Conservation (phyloP, 2,888 invertebrate species). For the Fragum whitleyi region DNA sequence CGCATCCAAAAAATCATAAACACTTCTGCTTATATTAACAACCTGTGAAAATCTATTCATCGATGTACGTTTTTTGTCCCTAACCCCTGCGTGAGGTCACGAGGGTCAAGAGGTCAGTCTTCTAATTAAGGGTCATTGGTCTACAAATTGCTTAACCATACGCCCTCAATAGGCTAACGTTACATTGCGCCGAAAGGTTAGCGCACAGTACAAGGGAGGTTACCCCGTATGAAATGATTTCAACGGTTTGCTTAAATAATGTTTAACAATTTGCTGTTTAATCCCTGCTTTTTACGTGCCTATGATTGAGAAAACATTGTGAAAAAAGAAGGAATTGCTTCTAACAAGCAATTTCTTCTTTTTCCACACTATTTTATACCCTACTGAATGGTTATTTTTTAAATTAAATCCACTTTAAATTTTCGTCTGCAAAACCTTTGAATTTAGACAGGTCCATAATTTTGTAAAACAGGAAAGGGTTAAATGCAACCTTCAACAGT, state of each 20-base stretch:
- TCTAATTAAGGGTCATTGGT: constrained; percentile 30
- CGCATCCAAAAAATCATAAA: constrained; percentile 20
- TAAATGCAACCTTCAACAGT: too few species aligned
- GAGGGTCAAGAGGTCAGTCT: constrained; percentile 17
- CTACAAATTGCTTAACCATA: constrained; percentile 15
- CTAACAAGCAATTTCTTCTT: not conserved
- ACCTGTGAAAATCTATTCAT: constrained; percentile 19
- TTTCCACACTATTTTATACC: not conserved
- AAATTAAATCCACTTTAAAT: too few species aligned
- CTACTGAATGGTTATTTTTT: too few species aligned
- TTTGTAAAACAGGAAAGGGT: too few species aligned
- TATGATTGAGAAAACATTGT: constrained; percentile 10
- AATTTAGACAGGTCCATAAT: too few species aligned
- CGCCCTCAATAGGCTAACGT: constrained; percentile 11
- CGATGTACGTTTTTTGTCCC: constrained; percentile 20
- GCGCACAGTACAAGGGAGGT: not conserved
- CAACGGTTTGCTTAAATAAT: too few species aligned
- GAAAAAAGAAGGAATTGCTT: constrained; percentile 4
- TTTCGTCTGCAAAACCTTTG: too few species aligned
- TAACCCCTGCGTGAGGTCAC: not conserved
- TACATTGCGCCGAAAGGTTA: not conserved
- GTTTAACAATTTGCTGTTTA: too few species aligned
- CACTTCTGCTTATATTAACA: constrained; percentile 21
- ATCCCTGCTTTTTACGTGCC: too few species aligned
- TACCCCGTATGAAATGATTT: not conserved